Conservation (phyloP, 1,140 invertebrate genomes). For the Bradynema listronoti region DNA sequence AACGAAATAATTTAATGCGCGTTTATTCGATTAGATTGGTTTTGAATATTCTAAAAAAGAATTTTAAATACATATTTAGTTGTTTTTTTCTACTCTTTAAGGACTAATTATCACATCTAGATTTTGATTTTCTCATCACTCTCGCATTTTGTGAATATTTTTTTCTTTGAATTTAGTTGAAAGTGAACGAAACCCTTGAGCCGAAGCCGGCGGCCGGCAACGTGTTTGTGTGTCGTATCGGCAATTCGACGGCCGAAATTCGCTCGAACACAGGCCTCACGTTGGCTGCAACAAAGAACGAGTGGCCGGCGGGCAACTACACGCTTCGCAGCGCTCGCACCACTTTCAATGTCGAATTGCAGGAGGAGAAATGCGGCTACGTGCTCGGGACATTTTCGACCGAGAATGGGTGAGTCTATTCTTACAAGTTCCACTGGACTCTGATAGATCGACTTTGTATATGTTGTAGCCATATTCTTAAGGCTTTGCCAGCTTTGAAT, state of each 20-base stretch:
- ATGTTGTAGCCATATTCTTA: too few species aligned
- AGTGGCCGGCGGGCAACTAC: constrained; percentile 40
- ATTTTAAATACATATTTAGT: too few species aligned
- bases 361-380: constrained; percentile 2
- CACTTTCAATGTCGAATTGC: constrained; percentile 7
- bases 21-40: too few species aligned
- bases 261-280: neutral
- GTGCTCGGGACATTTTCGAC: constrained; percentile 21
- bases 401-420: constrained; percentile 17
- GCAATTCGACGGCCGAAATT: constrained; percentile 19
- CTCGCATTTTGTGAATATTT: neutral
- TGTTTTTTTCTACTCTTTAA: too few species aligned
- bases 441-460: too few species aligned
- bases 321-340: constrained; percentile 16
- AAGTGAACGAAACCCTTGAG: constrained; percentile 42
- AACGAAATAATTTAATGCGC: too few species aligned
- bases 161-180: constrained; percentile 21
- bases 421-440: too few species aligned
- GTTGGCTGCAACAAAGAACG: constrained; percentile 29
- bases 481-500: neutral
- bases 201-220: constrained; percentile 27
- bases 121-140: too few species aligned
- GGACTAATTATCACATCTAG: too few species aligned
- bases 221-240: constrained; percentile 34
- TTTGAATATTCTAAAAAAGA: too few species aligned